Conservation (phyloP, 2,888 invertebrate species). For the Aphrophora alni region DNA sequence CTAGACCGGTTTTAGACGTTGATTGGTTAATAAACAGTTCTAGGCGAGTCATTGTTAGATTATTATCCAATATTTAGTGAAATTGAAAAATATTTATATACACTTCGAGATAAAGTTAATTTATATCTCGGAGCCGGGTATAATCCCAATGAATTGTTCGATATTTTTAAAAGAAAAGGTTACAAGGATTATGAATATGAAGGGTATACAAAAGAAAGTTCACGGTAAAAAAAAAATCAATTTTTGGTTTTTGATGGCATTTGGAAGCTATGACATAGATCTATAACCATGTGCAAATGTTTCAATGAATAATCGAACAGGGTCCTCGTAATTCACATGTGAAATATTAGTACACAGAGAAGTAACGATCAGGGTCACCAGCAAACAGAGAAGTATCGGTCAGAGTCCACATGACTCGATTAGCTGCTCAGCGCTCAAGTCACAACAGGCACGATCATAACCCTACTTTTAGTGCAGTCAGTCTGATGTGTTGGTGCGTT, state of each 20-base stretch:
- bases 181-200: background rate
- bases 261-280: background rate
- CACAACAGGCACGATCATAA: background rate
- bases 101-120: too few species aligned
- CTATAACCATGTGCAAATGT: background rate
- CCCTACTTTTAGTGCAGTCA: background rate
- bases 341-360: background rate
- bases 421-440: background rate
- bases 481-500: background rate
- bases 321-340: background rate
- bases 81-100: too few species aligned
- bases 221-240: slow-evolving; percentile 10
- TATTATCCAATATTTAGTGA: too few species aligned
- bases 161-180: too few species aligned
- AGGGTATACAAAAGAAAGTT: slow-evolving; percentile 14
- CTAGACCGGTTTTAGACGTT: too few species aligned
- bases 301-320: background rate
- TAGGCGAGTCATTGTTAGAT: too few species aligned
- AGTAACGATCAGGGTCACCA: slow-evolving; percentile 7
- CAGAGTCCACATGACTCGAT: slow-evolving; percentile 7
- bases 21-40: too few species aligned
- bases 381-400: slow-evolving; percentile 12
- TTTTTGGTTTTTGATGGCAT: background rate
- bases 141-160: too few species aligned
- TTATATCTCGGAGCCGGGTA: too few species aligned